Percentiles rank a stretch among this genome's conserved stretches.
Conservation (phyloP, 1,140 invertebrate species). For the Phocides pigmalion region DNA sequence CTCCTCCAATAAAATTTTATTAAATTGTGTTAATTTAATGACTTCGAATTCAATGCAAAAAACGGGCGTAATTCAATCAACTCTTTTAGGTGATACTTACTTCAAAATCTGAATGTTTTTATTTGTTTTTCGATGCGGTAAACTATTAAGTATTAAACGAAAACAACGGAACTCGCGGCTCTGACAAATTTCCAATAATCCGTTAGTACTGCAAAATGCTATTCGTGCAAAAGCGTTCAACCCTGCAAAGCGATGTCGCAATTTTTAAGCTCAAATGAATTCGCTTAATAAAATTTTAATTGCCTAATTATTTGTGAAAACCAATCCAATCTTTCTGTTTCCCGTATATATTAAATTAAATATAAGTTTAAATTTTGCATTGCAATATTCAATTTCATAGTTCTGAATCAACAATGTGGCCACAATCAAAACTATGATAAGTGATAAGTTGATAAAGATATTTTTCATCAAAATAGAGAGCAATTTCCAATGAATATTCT, state of each 20-base stretch:
- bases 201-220: constrained; percentile 61
- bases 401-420: too few relatives aligned
- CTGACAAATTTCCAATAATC: constrained; percentile 71
- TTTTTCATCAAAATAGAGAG: too few relatives aligned
- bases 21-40: background rate
- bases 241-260: constrained; percentile 44
- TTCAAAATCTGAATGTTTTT: constrained; percentile 19
- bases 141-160: constrained; percentile 58
- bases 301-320: constrained; percentile 20
- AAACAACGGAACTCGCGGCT: constrained; percentile 50
- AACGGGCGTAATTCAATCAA: constrained; percentile 18
- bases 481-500: too few relatives aligned
- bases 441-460: too few relatives aligned
- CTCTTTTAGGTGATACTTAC: constrained; percentile 6
- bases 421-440: too few relatives aligned
- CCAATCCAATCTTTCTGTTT: constrained; percentile 11
- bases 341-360: background rate
- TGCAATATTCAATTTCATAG: too few relatives aligned
- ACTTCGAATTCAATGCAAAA: background rate
- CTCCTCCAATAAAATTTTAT: too few relatives aligned
- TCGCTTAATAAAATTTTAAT: constrained; percentile 40
- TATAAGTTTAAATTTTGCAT: background rate
- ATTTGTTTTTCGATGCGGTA: constrained; percentile 25
- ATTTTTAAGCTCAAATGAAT: constrained; percentile 50
- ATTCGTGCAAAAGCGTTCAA: constrained; percentile 52